Evolutionary conservation across 2,113 vertebrate genomes (phyloP), one percentile per base, ranked within the genome.

Genomic region (Sphaerodactylus townsendi): DNA sequence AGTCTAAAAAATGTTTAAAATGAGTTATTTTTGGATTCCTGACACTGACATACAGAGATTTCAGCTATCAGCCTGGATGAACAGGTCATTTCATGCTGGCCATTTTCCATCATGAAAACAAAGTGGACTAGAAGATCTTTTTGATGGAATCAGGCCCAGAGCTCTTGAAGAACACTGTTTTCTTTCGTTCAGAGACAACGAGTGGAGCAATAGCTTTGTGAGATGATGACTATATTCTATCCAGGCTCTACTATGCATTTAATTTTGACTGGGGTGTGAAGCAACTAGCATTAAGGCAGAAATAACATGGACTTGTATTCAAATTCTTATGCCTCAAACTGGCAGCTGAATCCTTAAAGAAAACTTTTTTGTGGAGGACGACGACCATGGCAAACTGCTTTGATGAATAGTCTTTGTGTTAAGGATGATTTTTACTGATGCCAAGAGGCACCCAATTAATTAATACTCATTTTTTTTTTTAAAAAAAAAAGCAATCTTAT

Each of bases 381-480:
- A 37, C 59, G 46, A 70, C 64, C 41, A 78, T 30, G 30, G 28
- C 46, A 86, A 28, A 68, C 23, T 87, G 84, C 35, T 74, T 77
- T 83, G 80, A 64, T 59, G 46, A 84, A 79, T 82, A 72, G 73
- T 39, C 41, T 77, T 44, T n/a, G 39, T 50, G 82, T 48, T 28
- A 35, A 21, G 82, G 33, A 87, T 70, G 66, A 50, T 68, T 84
- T 62, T 15, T 82, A 82, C 46, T 7, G 68, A 65, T 85, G 77
- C 83, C 69, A 85, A 85, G 33, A 85, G 83, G 56, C 77, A 65
- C n/a, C 28, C 85, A 88, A 92, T 93, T 93, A 91, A 85, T 86
- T 82, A 79, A 89, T 85, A 90, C 88, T 90, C 89, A 90, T 5
- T 23, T 79, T 68, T 70, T 48, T 19, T 53, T 15, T 19, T n/a